Evolutionary conservation across 2,888 invertebrate genomes (phyloP), one percentile per base, ranked within the genome.

Genomic region (Deroplatys truncata): DNA sequence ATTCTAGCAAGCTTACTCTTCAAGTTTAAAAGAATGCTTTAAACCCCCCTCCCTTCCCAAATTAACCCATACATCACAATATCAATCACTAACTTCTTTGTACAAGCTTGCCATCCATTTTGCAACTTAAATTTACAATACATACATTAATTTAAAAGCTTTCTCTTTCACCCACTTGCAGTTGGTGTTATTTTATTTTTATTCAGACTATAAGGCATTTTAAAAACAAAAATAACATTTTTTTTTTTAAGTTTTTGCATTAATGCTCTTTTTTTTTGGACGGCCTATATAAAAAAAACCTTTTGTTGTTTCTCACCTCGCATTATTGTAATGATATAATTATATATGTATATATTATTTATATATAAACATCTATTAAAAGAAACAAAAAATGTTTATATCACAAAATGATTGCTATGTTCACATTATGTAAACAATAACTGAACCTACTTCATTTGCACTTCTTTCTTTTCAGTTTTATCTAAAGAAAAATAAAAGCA

Each of bases 121-220:
- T 82, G 89, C 85, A 89, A 89, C 89, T 86, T 83, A 89, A 89
- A 89, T 86, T 43, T 89, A 89, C 89, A 89, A 89, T 89, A 89
- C 89, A 82, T 89, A 89, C 86, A 89, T 29, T 82, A 31, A 89
- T 87, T 87, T 87, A 87, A 82, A 87, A 87, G 87, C 82, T 83
- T 87, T 87, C 82, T 28, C 56, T 72, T 83, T 87, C 87, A 87
- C 83, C 87, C 87, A 82, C 87, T 87, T 87, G 35, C 87, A 83
- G 87, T 87, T 87, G 87, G 87, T 87, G 87, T 87, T 86, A 43
- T 43, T 72, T 72, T 72, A 20, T 72, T 72, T 72, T 87, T 82
- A 87, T 72, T 87, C 87, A 87, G 87, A 87, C 82, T 87, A 87
- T 87, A 87, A 87, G 87, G 87, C 87, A 87, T 87, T 87, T 87